These are phyloP conservation scores for Laticauda laticaudata DNA, from an alignment of 2,113 vertebrate species.

Conservation along the genomic window DNA sequence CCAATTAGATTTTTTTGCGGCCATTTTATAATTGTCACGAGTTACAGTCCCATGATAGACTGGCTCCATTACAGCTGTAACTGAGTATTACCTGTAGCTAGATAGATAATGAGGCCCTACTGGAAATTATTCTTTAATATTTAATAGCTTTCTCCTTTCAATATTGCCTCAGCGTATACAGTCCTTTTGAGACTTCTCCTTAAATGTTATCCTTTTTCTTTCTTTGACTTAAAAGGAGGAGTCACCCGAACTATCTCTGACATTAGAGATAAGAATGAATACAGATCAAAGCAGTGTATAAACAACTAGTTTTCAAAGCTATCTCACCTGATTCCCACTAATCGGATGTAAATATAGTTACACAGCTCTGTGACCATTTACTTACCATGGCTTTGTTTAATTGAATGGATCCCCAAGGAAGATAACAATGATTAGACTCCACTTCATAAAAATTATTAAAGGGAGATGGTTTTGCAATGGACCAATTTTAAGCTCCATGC, in stretches of 20 bases:
- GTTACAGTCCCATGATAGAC: not conserved
- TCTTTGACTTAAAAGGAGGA: constrained; percentile 29
- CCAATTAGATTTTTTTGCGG: too few species aligned
- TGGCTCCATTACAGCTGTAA: not conserved
- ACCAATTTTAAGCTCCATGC: constrained; percentile 42
- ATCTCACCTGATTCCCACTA: constrained; percentile 61
- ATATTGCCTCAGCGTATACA: not conserved
- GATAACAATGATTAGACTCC: constrained; percentile 70
- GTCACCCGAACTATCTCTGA: constrained; percentile 45
- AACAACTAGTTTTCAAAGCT: constrained; percentile 60
- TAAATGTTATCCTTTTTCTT: not conserved
- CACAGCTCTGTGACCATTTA: constrained; percentile 57
- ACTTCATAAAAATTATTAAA: constrained; percentile 67
- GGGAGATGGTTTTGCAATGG: constrained; percentile 42
- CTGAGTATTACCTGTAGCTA: not conserved
- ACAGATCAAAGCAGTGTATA: constrained; percentile 47
- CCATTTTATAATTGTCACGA: not conserved
- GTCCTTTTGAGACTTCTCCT: not conserved
- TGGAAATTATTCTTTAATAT: not conserved
- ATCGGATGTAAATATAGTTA: constrained; percentile 62
- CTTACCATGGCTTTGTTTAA: constrained; percentile 55
- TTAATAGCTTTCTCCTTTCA: not conserved
- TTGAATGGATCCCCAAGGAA: constrained; percentile 66
- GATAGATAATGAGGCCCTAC: not conserved
- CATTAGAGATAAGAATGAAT: constrained; percentile 39